Base-by-base conservation (phyloP, 2,888 invertebrate species). In the Phytoseiulus persimilis region DNA sequence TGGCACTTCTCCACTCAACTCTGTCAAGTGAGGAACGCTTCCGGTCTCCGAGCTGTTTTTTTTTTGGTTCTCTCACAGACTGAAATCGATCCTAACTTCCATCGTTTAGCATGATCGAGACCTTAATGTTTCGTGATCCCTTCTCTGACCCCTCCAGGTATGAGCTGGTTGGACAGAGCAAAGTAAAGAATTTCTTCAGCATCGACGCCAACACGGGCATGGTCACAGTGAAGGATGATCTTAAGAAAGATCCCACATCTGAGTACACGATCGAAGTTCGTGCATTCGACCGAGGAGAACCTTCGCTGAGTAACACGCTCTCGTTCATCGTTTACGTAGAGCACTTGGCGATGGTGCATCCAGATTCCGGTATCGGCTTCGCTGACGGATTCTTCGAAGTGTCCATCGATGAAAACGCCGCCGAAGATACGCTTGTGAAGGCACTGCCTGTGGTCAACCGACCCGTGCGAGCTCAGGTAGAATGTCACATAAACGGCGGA, bases 271-370 rank as follows among this genome's bases (percentile, higher is more conserved):
- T 97, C 91, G 96, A 96, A 91, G 95, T 97, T 0, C 94, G 95
- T 92, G 97, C 96, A 0, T 96, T 95, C 92, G 97, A 97, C 92
- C 94, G 96, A 92, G 97, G 96, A 0, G 96, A 96, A 84, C 97
- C 96, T 0, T 95, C 96, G 91, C 94, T 97, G 91, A 96, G 96
- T 0, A 96, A 96, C 0, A 95, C 96, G 0, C 95, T 95, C 14
- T 95, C 96, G 1, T 94, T 97, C 0, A 96, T 95, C 0, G 95
- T 98, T 3, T 96, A 95, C 92, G 96, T 97, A 28, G 95, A 91
- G 0, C 92, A 92, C 33, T 95, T 96, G 0, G 95, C 96, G 0
- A 95, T 95, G 0, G 95, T 95, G 9, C 93, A 94, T 0, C 94
- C 95, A 6, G 94, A 96, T 94, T 95, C 95, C 9, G 96, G 96